Conservation (phyloP, 2,888 invertebrate genomes). For the Pediacus dermestoides region DNA sequence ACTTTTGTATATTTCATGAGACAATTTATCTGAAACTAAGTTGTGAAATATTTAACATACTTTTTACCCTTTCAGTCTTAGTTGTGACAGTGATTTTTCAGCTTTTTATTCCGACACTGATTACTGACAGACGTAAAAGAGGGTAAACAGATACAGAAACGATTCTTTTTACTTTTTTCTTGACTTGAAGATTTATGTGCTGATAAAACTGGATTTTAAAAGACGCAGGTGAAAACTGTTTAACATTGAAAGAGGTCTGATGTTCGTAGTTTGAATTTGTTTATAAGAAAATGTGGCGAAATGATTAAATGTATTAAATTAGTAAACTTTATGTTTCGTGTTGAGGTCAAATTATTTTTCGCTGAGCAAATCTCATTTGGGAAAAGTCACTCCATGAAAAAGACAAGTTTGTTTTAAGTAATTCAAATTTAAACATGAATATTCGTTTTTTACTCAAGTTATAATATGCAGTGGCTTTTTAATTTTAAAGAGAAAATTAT, state of each 20-base stretch:
- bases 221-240: too few species aligned
- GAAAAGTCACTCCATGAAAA: too few species aligned
- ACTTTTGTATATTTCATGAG: conserved; percentile 40
- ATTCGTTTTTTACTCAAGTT: conserved; percentile 18
- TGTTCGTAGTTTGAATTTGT: too few species aligned
- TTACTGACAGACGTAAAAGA: conserved; percentile 30
- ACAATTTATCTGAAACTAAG: conserved; percentile 40
- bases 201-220: too few species aligned
- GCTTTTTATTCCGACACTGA: conserved; percentile 29
- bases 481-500: conserved; percentile 26
- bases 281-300: too few species aligned
- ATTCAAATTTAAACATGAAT: too few species aligned
- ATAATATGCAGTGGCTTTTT: conserved; percentile 27
- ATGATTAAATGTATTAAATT: too few species aligned
- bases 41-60: conserved; percentile 39
- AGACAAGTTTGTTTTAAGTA: too few species aligned
- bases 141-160: conserved; percentile 29
- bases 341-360: too few species aligned
- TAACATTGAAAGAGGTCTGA: too few species aligned
- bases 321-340: too few species aligned
- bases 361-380: too few species aligned
- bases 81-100: conserved; percentile 20
- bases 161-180: conserved; percentile 13
- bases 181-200: conserved; percentile 4
- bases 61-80: conserved; percentile 35